phyloP scores from a whole-genome alignment of 2,888 invertebrate genomes.

The Escarpia spicata region DNA sequence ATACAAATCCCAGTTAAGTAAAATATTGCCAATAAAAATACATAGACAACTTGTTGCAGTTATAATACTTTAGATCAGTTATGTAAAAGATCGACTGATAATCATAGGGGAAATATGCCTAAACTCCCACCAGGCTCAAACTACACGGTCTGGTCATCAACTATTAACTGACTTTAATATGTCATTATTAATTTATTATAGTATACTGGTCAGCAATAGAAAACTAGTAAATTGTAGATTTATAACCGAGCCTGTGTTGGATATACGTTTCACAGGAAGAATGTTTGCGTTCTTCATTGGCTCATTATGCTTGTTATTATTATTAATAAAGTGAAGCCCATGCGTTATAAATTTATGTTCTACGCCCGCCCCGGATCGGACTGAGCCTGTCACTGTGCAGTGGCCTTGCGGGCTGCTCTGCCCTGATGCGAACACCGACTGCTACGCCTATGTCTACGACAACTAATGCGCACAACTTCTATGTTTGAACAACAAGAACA shows the following conservation, averaged over 20 bases:
- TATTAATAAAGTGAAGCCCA: background rate
- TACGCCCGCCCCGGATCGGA: background rate
- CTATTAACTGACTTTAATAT: too few relatives aligned
- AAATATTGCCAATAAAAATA: too few relatives aligned
- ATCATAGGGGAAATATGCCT: too few relatives aligned
- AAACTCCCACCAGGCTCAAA: too few relatives aligned
- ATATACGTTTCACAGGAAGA: background rate
- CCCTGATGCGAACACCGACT: background rate
- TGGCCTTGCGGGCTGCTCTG: background rate
- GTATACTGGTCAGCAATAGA: too few relatives aligned
- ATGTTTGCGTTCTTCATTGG: background rate
- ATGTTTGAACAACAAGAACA: background rate
- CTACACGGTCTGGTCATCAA: too few relatives aligned
- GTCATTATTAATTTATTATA: too few relatives aligned
- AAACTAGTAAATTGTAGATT: too few relatives aligned
- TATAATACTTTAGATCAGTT: too few relatives aligned
- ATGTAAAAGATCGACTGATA: too few relatives aligned
- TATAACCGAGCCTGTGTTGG: background rate
- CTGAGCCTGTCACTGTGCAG: background rate
- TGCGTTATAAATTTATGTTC: background rate
- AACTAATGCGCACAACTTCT: background rate
- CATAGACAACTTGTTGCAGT: too few relatives aligned
- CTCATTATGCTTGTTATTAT: background rate
- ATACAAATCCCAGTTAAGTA: too few relatives aligned
- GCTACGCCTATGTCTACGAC: background rate